Base-by-base conservation (phyloP, 2,797 vertebrate species). In the Urosaurus nigricauda region DNA sequence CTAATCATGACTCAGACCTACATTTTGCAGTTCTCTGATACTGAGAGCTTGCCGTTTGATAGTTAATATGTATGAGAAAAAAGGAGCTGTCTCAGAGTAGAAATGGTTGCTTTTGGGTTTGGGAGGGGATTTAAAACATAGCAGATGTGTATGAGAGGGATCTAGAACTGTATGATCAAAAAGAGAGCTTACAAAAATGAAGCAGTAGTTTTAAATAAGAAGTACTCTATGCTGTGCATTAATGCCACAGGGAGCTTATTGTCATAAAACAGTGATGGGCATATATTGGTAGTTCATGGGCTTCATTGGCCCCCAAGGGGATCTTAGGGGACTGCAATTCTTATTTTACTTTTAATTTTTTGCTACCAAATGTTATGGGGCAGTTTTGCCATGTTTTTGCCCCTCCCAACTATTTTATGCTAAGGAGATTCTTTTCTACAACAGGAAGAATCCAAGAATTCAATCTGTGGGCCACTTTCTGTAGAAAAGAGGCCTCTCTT, bases 11-110 rank as follows among this genome's bases (percentile, higher is more conserved):
- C 16, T 17, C 26, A 75, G 71, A 32, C 37, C 65, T 73, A 11
- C 19, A 58, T 60, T 79, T 29, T 84, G 56, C 26, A 58, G 35
- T 13, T 71, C 3, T 79, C 16, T 77, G 53, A 40, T 12, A 60
- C 5, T 58, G 35, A 68, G 37, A 8, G 58, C 51, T 77, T 16
- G 5, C n/a, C 29, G 4, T 16, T 87, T 73, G 26, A 58, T 12
- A 73, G 63, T 11, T 16, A 80, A 29, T 68, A 35, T 58, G 47
- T 60, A n/a, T 80, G 35, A 56, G 51, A 87, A 87, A 80, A 71
- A 37, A 24, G 63, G 19, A 13, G 9, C 32, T 43, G 37, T 24
- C 24, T 88, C 26, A 21, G 26, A 78, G n/a, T 53, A 65, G n/a
- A n/a, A 56, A 79, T 43, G 29, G 19, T 43, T 13, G 26, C 26